Conservation (phyloP, 2,888 invertebrate genomes). For the Junonia oenone region DNA sequence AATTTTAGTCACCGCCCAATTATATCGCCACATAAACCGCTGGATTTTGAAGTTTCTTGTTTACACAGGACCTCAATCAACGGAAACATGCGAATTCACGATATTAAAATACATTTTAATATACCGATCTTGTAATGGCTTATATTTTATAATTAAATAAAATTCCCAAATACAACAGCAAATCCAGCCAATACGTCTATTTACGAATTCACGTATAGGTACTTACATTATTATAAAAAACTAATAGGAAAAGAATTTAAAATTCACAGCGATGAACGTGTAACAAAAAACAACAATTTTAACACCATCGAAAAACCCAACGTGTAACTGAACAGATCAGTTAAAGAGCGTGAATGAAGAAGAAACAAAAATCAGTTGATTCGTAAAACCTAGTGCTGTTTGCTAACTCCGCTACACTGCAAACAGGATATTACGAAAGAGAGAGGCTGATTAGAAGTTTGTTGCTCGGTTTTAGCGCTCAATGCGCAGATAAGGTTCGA, state of each 20-base stretch:
- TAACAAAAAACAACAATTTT: too few species aligned
- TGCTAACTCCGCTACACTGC: not conserved
- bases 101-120: too few species aligned
- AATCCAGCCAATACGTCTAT: too few species aligned
- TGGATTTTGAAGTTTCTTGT: not conserved
- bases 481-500: slow-evolving; percentile 9
- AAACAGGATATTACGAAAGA: slow-evolving; percentile 18
- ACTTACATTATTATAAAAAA: too few species aligned
- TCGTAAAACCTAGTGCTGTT: not conserved
- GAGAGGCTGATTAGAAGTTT: slow-evolving; percentile 18
- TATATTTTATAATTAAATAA: too few species aligned
- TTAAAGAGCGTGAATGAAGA: not conserved
- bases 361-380: not conserved
- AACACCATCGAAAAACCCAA: too few species aligned
- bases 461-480: slow-evolving; percentile 4
- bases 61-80: not conserved
- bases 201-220: too few species aligned
- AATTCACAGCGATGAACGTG: too few species aligned
- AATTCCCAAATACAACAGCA: too few species aligned
- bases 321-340: not conserved
- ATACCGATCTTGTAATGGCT: too few species aligned
- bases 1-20: not conserved
- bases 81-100: not conserved
- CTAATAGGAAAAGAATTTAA: too few species aligned
- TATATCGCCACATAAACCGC: not conserved